Percentiles rank a stretch among this genome's conserved stretches.
These are phyloP conservation scores for Syngnathus typhle DNA, from an alignment of 2,113 vertebrate species.

Conservation along the genomic window DNA sequence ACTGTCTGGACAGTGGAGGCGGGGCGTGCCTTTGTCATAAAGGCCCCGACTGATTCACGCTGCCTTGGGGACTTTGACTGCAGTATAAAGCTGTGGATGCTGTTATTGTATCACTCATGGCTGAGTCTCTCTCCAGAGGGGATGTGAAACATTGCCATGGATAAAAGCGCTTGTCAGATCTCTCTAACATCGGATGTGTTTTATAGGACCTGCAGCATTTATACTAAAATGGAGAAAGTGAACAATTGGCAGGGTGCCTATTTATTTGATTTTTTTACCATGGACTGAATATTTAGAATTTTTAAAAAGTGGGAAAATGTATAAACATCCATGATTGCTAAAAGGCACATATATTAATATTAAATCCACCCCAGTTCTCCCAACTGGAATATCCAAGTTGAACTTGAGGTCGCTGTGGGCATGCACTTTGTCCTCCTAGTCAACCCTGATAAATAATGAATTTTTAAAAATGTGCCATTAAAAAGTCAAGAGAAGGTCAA, in stretches of 20 bases:
- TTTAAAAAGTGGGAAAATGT: constrained; percentile 25
- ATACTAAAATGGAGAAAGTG: not conserved
- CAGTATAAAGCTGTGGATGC: constrained; percentile 19
- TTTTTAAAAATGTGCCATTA: constrained; percentile 18
- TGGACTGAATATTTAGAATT: constrained; percentile 8
- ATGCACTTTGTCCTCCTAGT: constrained; percentile 37
- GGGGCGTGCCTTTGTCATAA: constrained; percentile 47
- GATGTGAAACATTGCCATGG: constrained; percentile 21
- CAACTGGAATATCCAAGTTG: constrained; percentile 25
- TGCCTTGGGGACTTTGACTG: constrained; percentile 30
- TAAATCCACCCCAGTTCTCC: constrained; percentile 21
- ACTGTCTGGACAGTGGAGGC: constrained; percentile 32
- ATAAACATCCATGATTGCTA: not conserved
- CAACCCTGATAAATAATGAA: constrained; percentile 48
- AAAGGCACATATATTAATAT: constrained; percentile 23
- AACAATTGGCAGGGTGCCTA: not conserved
- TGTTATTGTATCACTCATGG: constrained; percentile 8
- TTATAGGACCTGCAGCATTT: constrained; percentile 1
- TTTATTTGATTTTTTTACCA: not conserved
- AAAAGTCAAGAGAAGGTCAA: constrained; percentile 28
- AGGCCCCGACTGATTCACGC: constrained; percentile 36
- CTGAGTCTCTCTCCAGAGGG: constrained; percentile 19
- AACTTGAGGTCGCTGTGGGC: constrained; percentile 39
- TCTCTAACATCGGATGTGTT: not conserved
- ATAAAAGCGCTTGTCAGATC: constrained; percentile 21